These are phyloP conservation scores for Cataglyphis hispanica DNA, from an alignment of 1,140 invertebrate species.

Conservation along the genomic window DNA sequence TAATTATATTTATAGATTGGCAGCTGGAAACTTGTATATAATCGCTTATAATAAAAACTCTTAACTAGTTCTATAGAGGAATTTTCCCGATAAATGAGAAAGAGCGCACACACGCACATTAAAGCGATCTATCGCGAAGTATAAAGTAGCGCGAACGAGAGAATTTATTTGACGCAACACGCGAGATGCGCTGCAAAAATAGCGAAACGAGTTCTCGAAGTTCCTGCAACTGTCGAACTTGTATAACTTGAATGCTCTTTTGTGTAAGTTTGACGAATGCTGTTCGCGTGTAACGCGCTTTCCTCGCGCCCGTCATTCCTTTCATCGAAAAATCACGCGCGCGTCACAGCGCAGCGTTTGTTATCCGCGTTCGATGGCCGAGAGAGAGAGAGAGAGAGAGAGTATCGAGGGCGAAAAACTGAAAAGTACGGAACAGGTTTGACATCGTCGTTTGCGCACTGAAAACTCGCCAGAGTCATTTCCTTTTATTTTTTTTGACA, in stretches of 20 bases:
- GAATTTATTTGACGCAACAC: slow-evolving; percentile 56
- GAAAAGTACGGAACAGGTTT: slow-evolving; percentile 25
- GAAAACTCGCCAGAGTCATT: slow-evolving; percentile 41
- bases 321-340: slow-evolving; percentile 56
- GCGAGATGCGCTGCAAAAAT: slow-evolving; percentile 48
- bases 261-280: slow-evolving; percentile 61
- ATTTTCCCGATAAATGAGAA: slow-evolving; percentile 52
- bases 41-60: slow-evolving; percentile 32
- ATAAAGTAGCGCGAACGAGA: slow-evolving; percentile 17
- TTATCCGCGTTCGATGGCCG: slow-evolving; percentile 43
- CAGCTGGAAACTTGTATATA: slow-evolving; percentile 14
- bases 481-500: slow-evolving; percentile 29
- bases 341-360: slow-evolving; percentile 40
- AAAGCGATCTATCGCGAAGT: slow-evolving; percentile 45
- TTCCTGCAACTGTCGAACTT: slow-evolving; percentile 54
- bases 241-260: slow-evolving; percentile 51
- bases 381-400: not conserved
- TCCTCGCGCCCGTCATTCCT: slow-evolving; percentile 31
- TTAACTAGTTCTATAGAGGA: slow-evolving; percentile 28
- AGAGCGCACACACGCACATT: slow-evolving; percentile 1
- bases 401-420: slow-evolving; percentile 31
- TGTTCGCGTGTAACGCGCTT: slow-evolving; percentile 51
- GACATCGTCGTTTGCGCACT: slow-evolving; percentile 42
- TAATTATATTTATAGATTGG: slow-evolving; percentile 44
- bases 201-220: slow-evolving; percentile 51